A percentile compares a stretch with the other conserved stretches of the same genome.
Evolutionary conservation across 2,113 vertebrate species (phyloP).

Genomic region (Coracopsis vasa): DNA sequence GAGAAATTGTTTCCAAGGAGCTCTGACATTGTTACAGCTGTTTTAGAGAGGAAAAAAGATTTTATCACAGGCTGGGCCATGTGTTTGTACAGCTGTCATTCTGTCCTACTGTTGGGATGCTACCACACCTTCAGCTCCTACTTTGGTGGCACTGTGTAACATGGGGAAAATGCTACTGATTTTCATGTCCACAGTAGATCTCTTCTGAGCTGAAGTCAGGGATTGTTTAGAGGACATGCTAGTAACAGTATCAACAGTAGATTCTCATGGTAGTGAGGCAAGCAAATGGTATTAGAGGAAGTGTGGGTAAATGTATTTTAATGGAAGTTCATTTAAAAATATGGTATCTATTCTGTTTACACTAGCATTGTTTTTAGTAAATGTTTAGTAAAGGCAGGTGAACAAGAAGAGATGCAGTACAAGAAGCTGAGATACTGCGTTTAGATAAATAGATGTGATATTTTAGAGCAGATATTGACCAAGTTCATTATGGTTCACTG

Average conservation of each 20-base stretch:
- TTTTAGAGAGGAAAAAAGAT: background rate
- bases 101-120: background rate
- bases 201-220: background rate
- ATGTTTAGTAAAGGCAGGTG: background rate
- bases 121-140: background rate
- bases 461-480: background rate
- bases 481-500: background rate
- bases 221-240: background rate
- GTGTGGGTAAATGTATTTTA: background rate
- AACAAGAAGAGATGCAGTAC: background rate
- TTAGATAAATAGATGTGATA: background rate
- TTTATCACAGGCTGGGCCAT: background rate
- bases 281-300: background rate
- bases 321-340: background rate
- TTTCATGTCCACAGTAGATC: background rate
- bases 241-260: background rate
- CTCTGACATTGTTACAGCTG: background rate
- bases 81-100: background rate
- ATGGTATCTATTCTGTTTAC: background rate
- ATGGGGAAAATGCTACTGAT: background rate
- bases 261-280: background rate
- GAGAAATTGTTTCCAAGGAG: background rate
- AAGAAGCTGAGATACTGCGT: background rate
- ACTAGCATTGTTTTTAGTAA: background rate
- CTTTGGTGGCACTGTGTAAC: background rate